phyloP scores from a whole-genome alignment of 2,888 invertebrate species.

The Metallyticus violacea region DNA sequence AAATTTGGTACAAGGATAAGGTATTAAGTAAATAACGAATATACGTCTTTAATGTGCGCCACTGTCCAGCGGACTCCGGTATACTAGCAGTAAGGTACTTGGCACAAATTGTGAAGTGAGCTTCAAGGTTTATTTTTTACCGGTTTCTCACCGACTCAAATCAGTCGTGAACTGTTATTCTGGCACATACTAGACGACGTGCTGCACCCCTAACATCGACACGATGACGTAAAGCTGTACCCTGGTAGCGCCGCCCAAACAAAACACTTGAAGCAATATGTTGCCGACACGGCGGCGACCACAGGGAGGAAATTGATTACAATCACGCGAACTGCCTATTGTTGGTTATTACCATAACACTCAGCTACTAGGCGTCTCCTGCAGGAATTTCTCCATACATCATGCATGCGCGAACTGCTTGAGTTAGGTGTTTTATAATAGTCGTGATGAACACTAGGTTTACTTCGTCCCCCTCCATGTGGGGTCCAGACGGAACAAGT shows the following conservation, averaged over 20 bases:
- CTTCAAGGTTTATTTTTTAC: too few relatives aligned
- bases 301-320: conserved; percentile 6
- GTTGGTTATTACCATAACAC: not conserved
- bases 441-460: not conserved
- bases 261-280: not conserved
- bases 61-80: too few relatives aligned
- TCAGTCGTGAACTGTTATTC: too few relatives aligned
- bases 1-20: too few relatives aligned
- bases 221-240: not conserved
- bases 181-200: too few relatives aligned
- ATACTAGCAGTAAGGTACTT: too few relatives aligned
- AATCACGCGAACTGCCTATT: not conserved
- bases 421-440: not conserved
- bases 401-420: not conserved
- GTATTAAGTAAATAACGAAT: too few relatives aligned
- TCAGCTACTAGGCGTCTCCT: not conserved
- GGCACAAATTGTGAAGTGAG: too few relatives aligned
- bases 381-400: not conserved
- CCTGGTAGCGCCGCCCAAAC: not conserved
- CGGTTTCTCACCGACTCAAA: too few relatives aligned
- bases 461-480: not conserved
- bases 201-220: not conserved
- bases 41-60: too few relatives aligned
- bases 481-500: too few relatives aligned
- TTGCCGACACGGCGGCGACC: not conserved